Percentiles rank a stretch among this genome's conserved stretches.
phyloP scores from a whole-genome alignment of 2,113 vertebrate species.

The Marcusenius ussheri region DNA sequence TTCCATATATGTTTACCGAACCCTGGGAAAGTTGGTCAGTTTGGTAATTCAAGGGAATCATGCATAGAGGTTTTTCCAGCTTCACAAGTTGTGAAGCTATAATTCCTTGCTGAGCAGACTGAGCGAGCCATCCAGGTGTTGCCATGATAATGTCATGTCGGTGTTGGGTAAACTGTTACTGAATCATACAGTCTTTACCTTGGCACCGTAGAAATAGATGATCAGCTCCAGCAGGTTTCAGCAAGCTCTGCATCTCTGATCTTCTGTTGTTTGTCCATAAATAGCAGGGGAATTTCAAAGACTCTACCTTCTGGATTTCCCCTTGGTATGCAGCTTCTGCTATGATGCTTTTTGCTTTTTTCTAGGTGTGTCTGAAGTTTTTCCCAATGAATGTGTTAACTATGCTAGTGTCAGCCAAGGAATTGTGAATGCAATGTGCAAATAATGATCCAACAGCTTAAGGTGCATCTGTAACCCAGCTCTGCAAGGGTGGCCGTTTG shows the following conservation, averaged over 20 bases:
- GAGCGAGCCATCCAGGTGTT: background rate
- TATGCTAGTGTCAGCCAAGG: background rate
- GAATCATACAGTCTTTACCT: background rate
- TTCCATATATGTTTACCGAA: background rate
- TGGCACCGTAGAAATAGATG: background rate
- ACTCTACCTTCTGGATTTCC: background rate
- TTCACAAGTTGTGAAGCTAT: background rate
- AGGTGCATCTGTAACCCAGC: background rate
- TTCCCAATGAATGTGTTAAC: background rate
- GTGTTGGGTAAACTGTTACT: background rate
- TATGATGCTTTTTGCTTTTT: background rate
- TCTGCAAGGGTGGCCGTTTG: background rate
- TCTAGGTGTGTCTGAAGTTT: background rate
- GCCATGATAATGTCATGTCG: background rate
- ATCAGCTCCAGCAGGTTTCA: background rate
- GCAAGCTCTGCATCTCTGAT: background rate
- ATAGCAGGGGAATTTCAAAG: background rate
- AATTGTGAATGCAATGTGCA: background rate
- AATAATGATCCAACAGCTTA: background rate
- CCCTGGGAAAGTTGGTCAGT: background rate
- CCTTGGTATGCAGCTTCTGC: background rate
- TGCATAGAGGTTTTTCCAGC: background rate
- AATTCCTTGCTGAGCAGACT: background rate
- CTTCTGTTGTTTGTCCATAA: background rate
- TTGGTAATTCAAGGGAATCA: background rate